Base-by-base conservation (phyloP, 2,888 invertebrate species). In the Drosophila diplacantha region DNA sequence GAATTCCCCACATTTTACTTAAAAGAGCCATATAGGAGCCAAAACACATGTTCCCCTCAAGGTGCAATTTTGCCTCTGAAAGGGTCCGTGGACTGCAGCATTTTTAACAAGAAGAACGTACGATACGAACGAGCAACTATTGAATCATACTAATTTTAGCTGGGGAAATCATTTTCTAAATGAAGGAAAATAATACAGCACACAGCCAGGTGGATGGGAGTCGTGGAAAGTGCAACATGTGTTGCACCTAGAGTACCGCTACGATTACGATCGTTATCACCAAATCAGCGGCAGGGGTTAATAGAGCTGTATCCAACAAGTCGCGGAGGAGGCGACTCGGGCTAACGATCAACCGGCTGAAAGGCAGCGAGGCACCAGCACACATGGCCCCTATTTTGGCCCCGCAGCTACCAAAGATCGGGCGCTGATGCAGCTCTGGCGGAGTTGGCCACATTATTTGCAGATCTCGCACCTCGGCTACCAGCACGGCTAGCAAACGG, bases 211-310 rank as follows among this genome's bases (percentile, higher is more conserved):
- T 32, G 18, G 3, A 32, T 24, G 35, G n/a, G n/a, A 35, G 43
- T 18, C 20, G 44, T 29, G 41, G 34, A 38, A 69, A 74, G 71
- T 75, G 83, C 82, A 83, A 80, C 84, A 80, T 80, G 83, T 84
- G 84, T 82, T 81, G 77, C 71, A 71, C 81, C 68, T 67, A 68
- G 59, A 71, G 71, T 75, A 75, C 78, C 83, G 83, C 81, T 83
- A 83, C 69, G 70, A 73, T 76, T 85, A 79, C 79, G 87, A 87
- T 87, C 86, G 87, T 87, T 87, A 87, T 87, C 87, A 87, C 87
- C 82, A 86, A 85, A 86, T 87, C 86, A 87, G 86, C 73, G 46
- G 75, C 56, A 57, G 66, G 64, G 87, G 84, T 84, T 87, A 87
- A 87, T 87, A 85, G 84, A 85, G 86, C 84, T 85, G 84, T 85